Evolutionary conservation across 2,888 invertebrate species (phyloP).

Genomic region (Palloptera scutellata): DNA sequence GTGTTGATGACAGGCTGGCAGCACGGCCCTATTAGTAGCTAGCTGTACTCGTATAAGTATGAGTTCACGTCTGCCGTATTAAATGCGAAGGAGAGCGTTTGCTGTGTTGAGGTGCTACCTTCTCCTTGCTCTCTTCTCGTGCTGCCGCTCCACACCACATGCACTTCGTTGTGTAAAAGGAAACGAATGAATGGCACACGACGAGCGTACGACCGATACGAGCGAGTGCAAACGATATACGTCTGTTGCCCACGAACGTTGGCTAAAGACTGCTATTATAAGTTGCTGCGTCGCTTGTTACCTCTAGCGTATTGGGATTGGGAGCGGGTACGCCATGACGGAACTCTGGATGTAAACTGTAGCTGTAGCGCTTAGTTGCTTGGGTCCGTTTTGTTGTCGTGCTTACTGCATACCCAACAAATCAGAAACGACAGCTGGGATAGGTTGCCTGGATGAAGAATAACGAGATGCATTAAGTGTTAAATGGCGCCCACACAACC

Average conservation of each 20-base stretch:
- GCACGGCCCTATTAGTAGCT: neutral
- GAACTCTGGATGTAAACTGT: slow-evolving; percentile 21
- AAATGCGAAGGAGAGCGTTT: slow-evolving; percentile 39
- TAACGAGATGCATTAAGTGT: slow-evolving; percentile 27
- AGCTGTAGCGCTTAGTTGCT: neutral
- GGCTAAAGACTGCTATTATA: slow-evolving; percentile 41
- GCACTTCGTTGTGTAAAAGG: neutral
- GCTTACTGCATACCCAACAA: slow-evolving; percentile 18
- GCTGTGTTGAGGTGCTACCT: neutral
- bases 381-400: slow-evolving; percentile 10
- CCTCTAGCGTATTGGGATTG: slow-evolving; percentile 40
- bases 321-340: slow-evolving; percentile 34
- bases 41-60: slow-evolving; percentile 28
- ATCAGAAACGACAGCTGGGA: no score
- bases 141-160: neutral
- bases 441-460: slow-evolving; percentile 34
- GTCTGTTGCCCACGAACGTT: slow-evolving; percentile 39
- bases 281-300: neutral
- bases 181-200: slow-evolving; percentile 4
- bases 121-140: neutral
- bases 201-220: slow-evolving; percentile 11
- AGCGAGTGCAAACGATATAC: slow-evolving; percentile 31
- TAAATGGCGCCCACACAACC: slow-evolving; percentile 58
- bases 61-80: slow-evolving; percentile 34
- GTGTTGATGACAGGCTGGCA: neutral